These are phyloP conservation scores for Muscicapa comitata DNA, from an alignment of 2,797 vertebrate species.

Conservation along the genomic window DNA sequence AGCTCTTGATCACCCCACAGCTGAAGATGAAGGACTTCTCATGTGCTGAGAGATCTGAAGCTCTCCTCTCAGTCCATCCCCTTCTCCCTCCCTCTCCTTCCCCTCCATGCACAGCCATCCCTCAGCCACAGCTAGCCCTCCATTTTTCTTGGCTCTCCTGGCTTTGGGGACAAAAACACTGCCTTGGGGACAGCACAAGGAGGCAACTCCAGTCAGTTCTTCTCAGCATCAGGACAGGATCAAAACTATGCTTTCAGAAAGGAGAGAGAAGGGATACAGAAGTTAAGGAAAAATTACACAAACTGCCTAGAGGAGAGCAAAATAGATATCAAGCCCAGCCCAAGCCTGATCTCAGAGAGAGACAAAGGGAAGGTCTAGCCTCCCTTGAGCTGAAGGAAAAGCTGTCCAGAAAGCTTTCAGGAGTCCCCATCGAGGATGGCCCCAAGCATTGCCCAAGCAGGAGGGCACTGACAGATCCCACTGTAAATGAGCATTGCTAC, in stretches of 20 bases:
- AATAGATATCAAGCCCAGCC: background rate
- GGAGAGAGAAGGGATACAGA: background rate
- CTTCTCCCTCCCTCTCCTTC: background rate
- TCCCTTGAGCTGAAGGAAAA: background rate
- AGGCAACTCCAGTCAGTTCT: background rate
- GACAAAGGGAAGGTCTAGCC: background rate
- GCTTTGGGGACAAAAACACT: background rate
- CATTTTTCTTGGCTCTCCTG: background rate
- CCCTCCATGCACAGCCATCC: background rate
- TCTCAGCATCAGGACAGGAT: background rate
- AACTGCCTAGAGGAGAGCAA: background rate
- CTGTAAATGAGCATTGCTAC: rapidly evolving
- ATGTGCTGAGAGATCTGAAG: background rate
- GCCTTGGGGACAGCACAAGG: background rate
- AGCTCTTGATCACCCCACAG: background rate
- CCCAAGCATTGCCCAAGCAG: background rate
- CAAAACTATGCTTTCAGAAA: background rate
- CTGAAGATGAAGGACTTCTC: background rate
- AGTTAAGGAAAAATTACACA: background rate
- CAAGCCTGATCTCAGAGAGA: background rate
- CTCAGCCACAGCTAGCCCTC: background rate
- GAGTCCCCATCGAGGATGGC: rapidly evolving
- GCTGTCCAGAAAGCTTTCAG: background rate
- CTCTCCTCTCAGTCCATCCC: background rate
- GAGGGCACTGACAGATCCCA: background rate